phyloP scores from a whole-genome alignment of 2,113 vertebrate genomes.

The Apus apus region DNA sequence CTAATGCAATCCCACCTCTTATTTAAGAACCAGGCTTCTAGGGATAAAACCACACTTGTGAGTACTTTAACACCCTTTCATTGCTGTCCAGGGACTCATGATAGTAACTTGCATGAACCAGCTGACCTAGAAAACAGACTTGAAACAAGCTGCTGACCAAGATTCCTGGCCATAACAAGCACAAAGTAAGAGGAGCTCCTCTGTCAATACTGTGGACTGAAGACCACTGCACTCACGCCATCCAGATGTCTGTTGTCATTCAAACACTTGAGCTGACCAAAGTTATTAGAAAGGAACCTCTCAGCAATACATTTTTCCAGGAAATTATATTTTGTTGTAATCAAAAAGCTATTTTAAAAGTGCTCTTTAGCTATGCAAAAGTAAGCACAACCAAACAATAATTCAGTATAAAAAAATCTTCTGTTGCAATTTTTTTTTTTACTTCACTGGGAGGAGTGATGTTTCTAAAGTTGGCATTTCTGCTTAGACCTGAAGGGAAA shows the following conservation, averaged over 20 bases:
- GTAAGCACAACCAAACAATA: not conserved
- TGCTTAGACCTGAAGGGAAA: not conserved
- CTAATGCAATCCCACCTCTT: not conserved
- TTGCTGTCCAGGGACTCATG: not conserved
- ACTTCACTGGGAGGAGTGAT: accelerated
- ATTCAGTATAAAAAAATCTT: not conserved
- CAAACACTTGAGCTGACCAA: not conserved
- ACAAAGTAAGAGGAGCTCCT: not conserved
- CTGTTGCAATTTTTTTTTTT: not conserved
- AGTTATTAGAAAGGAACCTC: not conserved
- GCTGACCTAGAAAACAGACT: not conserved
- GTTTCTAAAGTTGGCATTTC: not conserved
- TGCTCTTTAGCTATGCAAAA: not conserved
- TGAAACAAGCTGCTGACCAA: not conserved
- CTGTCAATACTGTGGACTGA: not conserved
- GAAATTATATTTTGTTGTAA: not conserved
- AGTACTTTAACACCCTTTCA: not conserved
- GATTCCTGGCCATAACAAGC: not conserved
- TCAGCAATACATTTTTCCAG: not conserved
- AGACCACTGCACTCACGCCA: accelerated
- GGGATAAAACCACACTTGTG: not conserved
- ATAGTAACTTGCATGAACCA: not conserved
- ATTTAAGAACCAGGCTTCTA: not conserved
- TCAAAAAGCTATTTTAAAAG: not conserved
- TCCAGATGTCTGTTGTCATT: not conserved